Evolutionary conservation across 2,797 vertebrate genomes (phyloP), one percentile per base, ranked within the genome.

Genomic region (Melanogrammus aeglefinus): DNA sequence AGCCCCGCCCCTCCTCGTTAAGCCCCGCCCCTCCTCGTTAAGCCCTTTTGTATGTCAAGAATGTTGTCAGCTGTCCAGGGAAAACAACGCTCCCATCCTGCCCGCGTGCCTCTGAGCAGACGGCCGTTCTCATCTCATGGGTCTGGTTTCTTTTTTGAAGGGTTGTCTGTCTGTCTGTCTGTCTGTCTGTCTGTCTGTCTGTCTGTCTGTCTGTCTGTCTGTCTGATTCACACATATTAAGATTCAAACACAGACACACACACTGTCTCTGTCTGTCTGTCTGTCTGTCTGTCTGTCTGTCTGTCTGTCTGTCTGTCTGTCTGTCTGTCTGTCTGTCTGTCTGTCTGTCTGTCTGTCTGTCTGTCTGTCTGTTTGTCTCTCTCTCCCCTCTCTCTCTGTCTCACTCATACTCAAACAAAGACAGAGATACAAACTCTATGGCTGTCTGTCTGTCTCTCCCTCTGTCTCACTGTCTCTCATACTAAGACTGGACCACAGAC

Each of bases 11-110:
- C 31, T 31, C 31, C 31, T 31, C 31, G 1, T 31, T 2, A 31
- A 31, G 31, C 31, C 31, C 31, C 31, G 31, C 31, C 31, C 29
- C 31, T 31, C 2, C 3, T 31, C 31, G 84, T 77, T 84, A 88
- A 87, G 88, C 84, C 83, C 35, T 77, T 80, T 21, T 84, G 84
- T 88, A 80, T 85, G 85, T 81, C 78, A 90, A 90, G 90, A 91
- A 91, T 89, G 89, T 81, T 18, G 41, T 0, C n/a, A 75, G 75
- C 76, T 69, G 44, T 90, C 88, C 88, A 89, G 90, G 88, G 85
- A 84, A 86, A 90, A 90, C 81, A 78, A 82, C 78, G 75, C 81
- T 86, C 89, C 85, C 24, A 57, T 57, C 51, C 51, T 57, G 18
- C 51, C 51, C 51, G 51, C 21, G 16, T 47, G 44, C 13, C 44